Evolutionary conservation across 2,113 vertebrate genomes (phyloP).

Genomic region (Crocuta crocuta): DNA sequence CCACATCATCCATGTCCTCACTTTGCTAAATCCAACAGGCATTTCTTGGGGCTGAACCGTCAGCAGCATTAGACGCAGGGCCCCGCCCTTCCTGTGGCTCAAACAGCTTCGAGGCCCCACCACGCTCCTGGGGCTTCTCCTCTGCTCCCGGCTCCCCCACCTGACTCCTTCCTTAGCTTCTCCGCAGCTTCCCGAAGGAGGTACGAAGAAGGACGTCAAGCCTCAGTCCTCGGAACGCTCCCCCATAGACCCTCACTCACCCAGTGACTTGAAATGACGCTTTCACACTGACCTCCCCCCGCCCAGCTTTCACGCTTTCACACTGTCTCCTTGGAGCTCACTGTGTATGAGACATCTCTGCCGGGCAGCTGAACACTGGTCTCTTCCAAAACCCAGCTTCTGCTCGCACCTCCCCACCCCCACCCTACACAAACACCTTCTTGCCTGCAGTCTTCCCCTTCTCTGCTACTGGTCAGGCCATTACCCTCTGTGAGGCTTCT

Average conservation of each 20-base stretch:
- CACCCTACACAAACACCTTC: background rate
- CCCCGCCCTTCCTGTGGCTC: background rate
- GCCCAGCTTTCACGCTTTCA: no score
- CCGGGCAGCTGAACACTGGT: background rate
- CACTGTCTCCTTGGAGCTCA: background rate
- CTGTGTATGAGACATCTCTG: background rate
- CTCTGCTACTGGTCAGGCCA: background rate
- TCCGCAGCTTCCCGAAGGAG: background rate
- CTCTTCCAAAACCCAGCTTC: background rate
- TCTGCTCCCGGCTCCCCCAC: background rate
- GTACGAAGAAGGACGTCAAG: background rate
- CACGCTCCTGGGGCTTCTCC: background rate
- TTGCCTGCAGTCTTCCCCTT: background rate
- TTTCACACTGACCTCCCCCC: background rate
- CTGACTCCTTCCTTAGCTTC: background rate
- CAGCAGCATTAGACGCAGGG: fast-evolving
- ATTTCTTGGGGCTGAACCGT: background rate
- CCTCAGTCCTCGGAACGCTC: background rate
- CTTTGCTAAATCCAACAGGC: background rate
- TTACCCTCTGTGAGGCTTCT: background rate
- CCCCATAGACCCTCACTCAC: background rate
- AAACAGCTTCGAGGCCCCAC: background rate
- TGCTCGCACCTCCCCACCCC: no score
- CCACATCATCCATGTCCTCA: background rate
- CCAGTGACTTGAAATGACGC: background rate